Base-by-base conservation (phyloP, 1,140 invertebrate genomes). In the Cecropterus lyciades region DNA sequence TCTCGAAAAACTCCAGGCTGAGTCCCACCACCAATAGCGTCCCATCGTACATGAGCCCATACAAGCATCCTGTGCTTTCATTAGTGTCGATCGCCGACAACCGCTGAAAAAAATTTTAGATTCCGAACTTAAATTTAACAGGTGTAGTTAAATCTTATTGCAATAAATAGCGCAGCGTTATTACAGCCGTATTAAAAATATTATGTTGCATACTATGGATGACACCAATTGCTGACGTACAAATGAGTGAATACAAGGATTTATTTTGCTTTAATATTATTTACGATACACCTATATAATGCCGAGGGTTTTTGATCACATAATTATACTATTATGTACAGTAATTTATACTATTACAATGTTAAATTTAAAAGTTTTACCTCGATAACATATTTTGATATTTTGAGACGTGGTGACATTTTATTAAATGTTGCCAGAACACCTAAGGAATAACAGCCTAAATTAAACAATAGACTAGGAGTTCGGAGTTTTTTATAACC, bases 41-140 rank as follows among this genome's bases (percentile, higher is more conserved):
- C 65, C 95, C 94, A 79, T 96, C 94, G 75, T 95, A 95, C 84
- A 96, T 94, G 46, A 96, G 93, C 40, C 96, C 96, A 84, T 95
- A 96, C 45, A 97, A 87, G 80, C 95, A 95, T 67, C 95, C 96
- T 82, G 93, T 94, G 71, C 88, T 93, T 56, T 93, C 92, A 65
- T 94, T 84, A 60, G 89, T 85, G 71, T 94, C 93, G 53, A 89
- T 79, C 67, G 77, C 80, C 57, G 82, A 89, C 69, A 91, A 73
- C 65, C 87, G 79, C 89, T 91, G 75, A 52, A 79, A 62, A 27
- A 62, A n/a, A n/a, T n/a, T n/a, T n/a, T n/a, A n/a, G n/a, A n/a
- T n/a, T n/a, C n/a, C n/a, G n/a, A n/a, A n/a, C n/a, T n/a, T n/a
- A n/a, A n/a, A n/a, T n/a, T n/a, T n/a, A n/a, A n/a, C n/a, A n/a